Evolutionary conservation across 2,888 invertebrate species (phyloP), one percentile per base, ranked within the genome.

Genomic region (Punctoribates punctum): DNA sequence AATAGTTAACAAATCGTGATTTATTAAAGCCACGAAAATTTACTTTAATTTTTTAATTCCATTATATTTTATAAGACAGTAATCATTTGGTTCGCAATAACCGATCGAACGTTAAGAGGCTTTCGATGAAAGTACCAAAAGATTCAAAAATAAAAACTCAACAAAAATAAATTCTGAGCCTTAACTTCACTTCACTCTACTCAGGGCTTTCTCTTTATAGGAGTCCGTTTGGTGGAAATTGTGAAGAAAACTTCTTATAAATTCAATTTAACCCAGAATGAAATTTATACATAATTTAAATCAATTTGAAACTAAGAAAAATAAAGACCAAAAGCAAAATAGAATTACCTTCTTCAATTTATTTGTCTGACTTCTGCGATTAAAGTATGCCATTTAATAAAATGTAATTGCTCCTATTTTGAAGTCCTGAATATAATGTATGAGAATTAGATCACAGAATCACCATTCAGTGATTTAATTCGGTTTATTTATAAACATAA

Each of bases 21-120:
- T 72, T 72, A 72, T 72, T 72, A 72, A 72, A 72, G 46, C 25
- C 72, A 72, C 72, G 72, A 72, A 72, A 72, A 72, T 46, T 72
- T 72, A 72, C 72, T 72, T 72, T 72, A 72, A 72, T 48, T 72
- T 72, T 67, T 67, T 67, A 67, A 67, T 67, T 38, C 65, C 38
- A 67, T 67, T 67, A 67, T 67, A 67, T 67, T 60, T 60, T 67
- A 67, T 67, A 67, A 42, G 65, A 67, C 23, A 38, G 34, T 67
- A 20, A 13, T 13, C 34, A 38, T 67, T 27, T 67, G n/a, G 34
- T 13, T 27, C n/a, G 23, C 34, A 27, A 34, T n/a, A 67, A 67
- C 38, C 29, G 62, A 27, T 29, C 34, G 20, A 38, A 67, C 8
- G 6, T 9, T 67, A 60, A 60, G 60, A 60, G 34, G 65, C 34